Conservation (phyloP, 2,113 vertebrate genomes). For the Gallinago media region DNA sequence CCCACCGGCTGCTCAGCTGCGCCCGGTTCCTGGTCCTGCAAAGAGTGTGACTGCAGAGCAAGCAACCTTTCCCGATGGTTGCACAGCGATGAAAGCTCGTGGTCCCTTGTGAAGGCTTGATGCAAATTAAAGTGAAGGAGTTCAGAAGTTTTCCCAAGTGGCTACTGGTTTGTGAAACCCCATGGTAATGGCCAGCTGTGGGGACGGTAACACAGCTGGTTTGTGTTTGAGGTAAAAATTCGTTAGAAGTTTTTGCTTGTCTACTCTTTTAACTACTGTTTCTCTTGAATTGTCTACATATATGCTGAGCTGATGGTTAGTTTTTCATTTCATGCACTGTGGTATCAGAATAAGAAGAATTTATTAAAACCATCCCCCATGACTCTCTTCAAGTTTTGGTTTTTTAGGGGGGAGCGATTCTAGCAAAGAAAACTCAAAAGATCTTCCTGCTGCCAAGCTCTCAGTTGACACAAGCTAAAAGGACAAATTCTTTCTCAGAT, state of each 20-base stretch:
- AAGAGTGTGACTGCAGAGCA: background rate
- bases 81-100: background rate
- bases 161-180: background rate
- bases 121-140: background rate
- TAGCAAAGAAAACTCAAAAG: background rate
- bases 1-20: background rate
- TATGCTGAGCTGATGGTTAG: background rate
- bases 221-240: background rate
- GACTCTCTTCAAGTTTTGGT: background rate
- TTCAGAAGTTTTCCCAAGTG: background rate
- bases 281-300: background rate
- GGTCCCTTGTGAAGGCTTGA: background rate
- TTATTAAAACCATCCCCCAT: background rate
- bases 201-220: background rate
- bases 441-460: background rate
- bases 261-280: background rate
- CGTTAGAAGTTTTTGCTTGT: background rate
- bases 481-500: background rate
- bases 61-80: background rate
- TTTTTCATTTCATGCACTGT: background rate
- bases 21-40: background rate
- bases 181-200: background rate
- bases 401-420: background rate
- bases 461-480: background rate
- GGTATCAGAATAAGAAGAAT: background rate